A percentile compares a stretch with the other conserved stretches of the same genome.
Evolutionary conservation across 2,888 invertebrate species (phyloP).

Genomic region (Zootermopsis nevadensis): DNA sequence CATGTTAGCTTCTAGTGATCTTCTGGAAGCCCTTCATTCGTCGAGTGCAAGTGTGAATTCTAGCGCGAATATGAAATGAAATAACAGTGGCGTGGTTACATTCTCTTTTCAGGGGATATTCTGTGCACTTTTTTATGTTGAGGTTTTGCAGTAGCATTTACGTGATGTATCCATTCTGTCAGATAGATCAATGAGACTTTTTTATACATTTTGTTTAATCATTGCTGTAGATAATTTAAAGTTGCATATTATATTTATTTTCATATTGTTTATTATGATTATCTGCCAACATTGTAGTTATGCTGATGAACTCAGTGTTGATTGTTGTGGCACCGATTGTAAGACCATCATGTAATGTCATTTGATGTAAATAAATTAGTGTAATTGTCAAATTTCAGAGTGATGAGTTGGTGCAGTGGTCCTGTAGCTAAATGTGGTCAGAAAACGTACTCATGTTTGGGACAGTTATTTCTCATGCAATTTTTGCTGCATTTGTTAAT

Average conservation of each 20-base stretch:
- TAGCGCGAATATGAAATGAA: not conserved
- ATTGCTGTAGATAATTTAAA: slow-evolving; percentile 35
- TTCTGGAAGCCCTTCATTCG: not conserved
- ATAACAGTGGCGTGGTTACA: slow-evolving; percentile 13
- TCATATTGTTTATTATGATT: slow-evolving; percentile 31
- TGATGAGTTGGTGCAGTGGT: not conserved
- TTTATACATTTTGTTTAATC: slow-evolving; percentile 40
- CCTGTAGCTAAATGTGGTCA: not conserved
- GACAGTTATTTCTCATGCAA: no score
- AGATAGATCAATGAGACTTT: slow-evolving; percentile 20
- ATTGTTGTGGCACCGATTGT: slow-evolving; percentile 43
- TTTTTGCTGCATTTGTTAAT: no score
- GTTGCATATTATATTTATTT: slow-evolving; percentile 38
- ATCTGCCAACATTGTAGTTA: slow-evolving; percentile 19
- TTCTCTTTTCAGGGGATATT: slow-evolving; percentile 12
- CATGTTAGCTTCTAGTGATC: slow-evolving; percentile 32
- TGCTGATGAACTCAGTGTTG: slow-evolving; percentile 37
- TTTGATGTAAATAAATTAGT: slow-evolving; percentile 43
- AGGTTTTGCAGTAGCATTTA: slow-evolving; percentile 9
- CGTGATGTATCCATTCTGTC: not conserved
- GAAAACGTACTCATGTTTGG: no score
- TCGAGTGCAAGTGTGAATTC: slow-evolving; percentile 27
- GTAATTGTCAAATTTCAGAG: slow-evolving; percentile 37
- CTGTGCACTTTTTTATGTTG: slow-evolving; percentile 11
- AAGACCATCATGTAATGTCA: slow-evolving; percentile 39